Evolutionary conservation across 2,797 vertebrate genomes (phyloP), one percentile per base, ranked within the genome.

Genomic region (Stomatorhinus walkeri): DNA sequence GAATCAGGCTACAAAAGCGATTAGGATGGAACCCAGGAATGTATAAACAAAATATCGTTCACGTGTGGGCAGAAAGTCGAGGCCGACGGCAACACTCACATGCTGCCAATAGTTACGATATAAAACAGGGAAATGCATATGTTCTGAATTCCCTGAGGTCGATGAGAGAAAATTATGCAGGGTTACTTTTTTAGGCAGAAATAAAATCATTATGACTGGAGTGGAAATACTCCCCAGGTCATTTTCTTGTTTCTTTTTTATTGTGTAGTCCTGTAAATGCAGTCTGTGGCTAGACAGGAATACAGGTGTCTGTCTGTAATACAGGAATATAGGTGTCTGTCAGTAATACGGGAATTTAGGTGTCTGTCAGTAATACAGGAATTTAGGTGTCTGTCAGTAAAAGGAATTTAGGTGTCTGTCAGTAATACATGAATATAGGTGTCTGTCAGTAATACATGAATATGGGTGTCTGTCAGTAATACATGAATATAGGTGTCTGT

Each of bases 201-300:
- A 87, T 87, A 61, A 61, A 48, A 40, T 28, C 87, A 87, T 87
- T 28, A 87, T 87, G 61, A 28, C 87, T 88, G 52, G n/a, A 54
- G 24, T 56, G 88, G 52, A 88, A 88, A 88, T 84, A 59, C 51
- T 88, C 28, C 87, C 32, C 76, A 85, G 79, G 32, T 89, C 46
- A 89, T 89, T 89, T 89, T 89, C 54, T 85, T 85, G n/a, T 51
- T 81, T 52, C 72, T 48, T 89, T 90, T 89, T 59, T 52, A 85
- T 85, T 86, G 76, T 54, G 36, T 81, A 84, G 87, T 89, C 86
- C 49, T 88, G n/a, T 85, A 61, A 90, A 88, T 89, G 88, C 88
- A 88, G 88, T 28, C 16, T 90, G 89, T 28, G 88, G 64, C 89
- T 89, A 46, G 86, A 87, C 51, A 88, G 54, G 85, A 89, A 19